Evolutionary conservation across 2,113 vertebrate species (phyloP).

Genomic region (Nicator chloris): DNA sequence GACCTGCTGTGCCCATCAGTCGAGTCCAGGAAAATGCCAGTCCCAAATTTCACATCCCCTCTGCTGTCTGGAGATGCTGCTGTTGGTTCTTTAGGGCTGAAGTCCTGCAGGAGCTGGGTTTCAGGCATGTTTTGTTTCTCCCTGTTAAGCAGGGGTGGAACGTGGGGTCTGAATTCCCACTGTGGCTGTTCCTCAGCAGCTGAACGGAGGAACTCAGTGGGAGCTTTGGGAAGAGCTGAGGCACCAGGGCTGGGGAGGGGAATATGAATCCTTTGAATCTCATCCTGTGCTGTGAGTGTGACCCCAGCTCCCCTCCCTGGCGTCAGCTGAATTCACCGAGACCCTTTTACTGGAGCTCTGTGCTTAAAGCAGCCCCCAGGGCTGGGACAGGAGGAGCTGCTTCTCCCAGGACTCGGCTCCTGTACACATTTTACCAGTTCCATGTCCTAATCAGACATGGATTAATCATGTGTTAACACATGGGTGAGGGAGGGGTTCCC

Average conservation of each 20-base stretch:
- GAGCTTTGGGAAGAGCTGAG: neutral
- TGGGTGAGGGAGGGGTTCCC: conserved; percentile 27
- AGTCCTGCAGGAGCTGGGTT: neutral
- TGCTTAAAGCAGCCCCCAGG: conserved; percentile 7
- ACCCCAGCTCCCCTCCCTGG: neutral
- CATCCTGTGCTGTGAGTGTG: neutral
- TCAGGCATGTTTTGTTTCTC: neutral
- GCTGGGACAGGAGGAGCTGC: conserved; percentile 52
- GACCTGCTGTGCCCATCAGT: neutral
- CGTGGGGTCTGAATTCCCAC: rapidly evolving
- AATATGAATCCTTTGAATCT: neutral
- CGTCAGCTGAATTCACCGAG: rapidly evolving
- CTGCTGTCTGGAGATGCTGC: neutral
- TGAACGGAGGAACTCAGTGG: neutral
- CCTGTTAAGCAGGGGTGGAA: neutral
- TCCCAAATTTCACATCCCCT: too few species aligned
- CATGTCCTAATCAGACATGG: neutral
- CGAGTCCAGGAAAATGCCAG: rapidly evolving
- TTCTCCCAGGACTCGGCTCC: conserved; percentile 12
- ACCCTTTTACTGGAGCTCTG: neutral
- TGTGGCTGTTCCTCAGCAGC: neutral
- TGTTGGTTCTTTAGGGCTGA: rapidly evolving
- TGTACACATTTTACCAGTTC: neutral
- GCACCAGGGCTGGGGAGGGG: neutral
- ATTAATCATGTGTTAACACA: neutral